Evolutionary conservation across 2,797 vertebrate species (phyloP), one percentile per base, ranked within the genome.

Genomic region (Morelia viridis): DNA sequence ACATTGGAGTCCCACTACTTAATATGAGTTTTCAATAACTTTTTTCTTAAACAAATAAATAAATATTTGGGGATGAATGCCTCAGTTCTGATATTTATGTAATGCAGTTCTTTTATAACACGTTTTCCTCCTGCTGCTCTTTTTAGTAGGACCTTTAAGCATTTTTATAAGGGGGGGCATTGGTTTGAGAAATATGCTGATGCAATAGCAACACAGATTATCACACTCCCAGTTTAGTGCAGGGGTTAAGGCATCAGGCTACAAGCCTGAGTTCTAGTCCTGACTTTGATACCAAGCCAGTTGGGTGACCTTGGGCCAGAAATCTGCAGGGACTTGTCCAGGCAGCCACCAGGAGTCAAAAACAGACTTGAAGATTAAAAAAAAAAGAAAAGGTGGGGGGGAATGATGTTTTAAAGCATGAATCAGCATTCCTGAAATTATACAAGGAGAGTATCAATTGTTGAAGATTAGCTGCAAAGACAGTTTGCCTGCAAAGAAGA

Each of bases 391-490:
- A 41, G 41, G 41, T 41, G 41, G 41, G 41, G 41, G 41, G 50
- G 58, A 41, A 68, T 26, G 26, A 9, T 41, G 62, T 17, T 31
- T 56, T 90, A 56, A 35, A 62, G 41, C 12, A 62, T 62, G 76
- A 62, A 56, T 12, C 61, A 57, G 86, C 28, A 56, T 56, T 46
- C 46, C 12, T 31, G 35, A 58, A 91, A 87, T 19, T 76, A 80
- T 10, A 12, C 24, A 80, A 87, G 57, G 65, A 24, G 31, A 53
- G 28, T 41, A 89, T 57, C 60, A 22, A n/a, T 58, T 89, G 76
- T 61, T 61, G 15, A 83, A 64, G 80, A 24, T 88, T n/a, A 17
- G 0, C 0, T 71, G 89, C 19, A 28, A 86, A 12, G 31, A 0
- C 15, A 85, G 19, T 2, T 41, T 50, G 0, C 50, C 95, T 87